These are phyloP conservation scores for Drosophila virilis DNA, from an alignment of 1,140 invertebrate species.

Conservation along the genomic window DNA sequence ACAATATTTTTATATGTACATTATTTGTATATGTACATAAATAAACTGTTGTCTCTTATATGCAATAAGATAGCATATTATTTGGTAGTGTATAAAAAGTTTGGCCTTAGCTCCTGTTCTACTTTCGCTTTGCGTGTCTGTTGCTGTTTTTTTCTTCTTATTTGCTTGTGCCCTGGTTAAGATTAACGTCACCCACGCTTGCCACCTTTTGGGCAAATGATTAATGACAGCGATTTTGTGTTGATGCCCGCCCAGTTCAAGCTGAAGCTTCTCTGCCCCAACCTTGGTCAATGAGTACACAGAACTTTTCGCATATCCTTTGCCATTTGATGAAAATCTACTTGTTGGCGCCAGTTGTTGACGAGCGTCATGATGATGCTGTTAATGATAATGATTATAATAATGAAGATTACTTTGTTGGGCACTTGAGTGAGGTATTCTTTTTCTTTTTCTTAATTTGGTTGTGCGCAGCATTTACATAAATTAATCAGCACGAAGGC, in stretches of 20 bases:
- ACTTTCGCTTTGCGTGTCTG: too few relatives aligned
- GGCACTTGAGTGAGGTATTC: constrained; percentile 34
- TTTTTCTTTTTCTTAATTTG: constrained; percentile 11
- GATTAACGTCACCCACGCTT: constrained; percentile 71
- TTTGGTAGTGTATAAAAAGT: constrained; percentile 15
- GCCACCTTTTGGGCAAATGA: constrained; percentile 73
- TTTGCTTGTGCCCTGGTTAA: constrained; percentile 35
- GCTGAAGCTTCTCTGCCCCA: neutral
- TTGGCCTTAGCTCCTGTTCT: neutral
- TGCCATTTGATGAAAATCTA: constrained; percentile 65
- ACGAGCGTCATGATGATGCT: constrained; percentile 26
- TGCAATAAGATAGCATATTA: neutral
- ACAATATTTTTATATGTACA: too few relatives aligned
- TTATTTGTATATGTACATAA: too few relatives aligned
- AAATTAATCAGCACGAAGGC: constrained; percentile 47
- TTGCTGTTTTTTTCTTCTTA: too few relatives aligned
- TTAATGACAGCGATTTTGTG: constrained; percentile 74
- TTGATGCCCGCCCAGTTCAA: constrained; percentile 19
- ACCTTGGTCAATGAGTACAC: neutral
- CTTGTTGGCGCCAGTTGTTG: constrained; percentile 65
- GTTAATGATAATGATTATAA: constrained; percentile 50
- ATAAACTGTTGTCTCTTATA: neutral
- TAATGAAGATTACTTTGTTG: constrained; percentile 51
- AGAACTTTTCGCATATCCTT: constrained; percentile 27
- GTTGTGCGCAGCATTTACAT: constrained; percentile 48